Evolutionary conservation across 2,113 vertebrate species (phyloP).

Genomic region (Macquaria ambigua): DNA sequence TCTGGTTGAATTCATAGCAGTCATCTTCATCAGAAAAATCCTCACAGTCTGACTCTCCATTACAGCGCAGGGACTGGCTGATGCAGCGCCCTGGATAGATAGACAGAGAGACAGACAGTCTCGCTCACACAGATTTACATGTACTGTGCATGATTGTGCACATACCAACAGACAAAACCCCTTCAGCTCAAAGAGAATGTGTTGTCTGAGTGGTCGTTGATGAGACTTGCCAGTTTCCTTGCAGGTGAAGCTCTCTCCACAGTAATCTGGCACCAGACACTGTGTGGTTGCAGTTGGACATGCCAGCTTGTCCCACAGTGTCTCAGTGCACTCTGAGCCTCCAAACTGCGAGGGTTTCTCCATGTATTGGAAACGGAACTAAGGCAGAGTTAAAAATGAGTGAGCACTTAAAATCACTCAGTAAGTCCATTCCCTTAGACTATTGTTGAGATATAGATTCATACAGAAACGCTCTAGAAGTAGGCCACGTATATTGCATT

Average conservation of each 20-base stretch:
- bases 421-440: neutral
- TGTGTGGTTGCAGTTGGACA: slow-evolving; percentile 71
- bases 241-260: slow-evolving; percentile 90
- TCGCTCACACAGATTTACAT: neutral
- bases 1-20: slow-evolving; percentile 79
- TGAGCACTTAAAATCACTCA: neutral
- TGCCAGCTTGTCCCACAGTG: slow-evolving; percentile 84
- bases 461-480: neutral
- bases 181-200: neutral
- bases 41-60: slow-evolving; percentile 89
- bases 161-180: neutral
- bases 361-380: slow-evolving; percentile 88
- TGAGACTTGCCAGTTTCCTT: slow-evolving; percentile 84
- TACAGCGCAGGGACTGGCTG: slow-evolving; percentile 88
- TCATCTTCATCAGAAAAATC: slow-evolving; percentile 88
- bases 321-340: slow-evolving; percentile 82
- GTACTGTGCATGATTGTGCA: neutral
- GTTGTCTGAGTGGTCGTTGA: neutral
- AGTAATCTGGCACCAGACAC: slow-evolving; percentile 82
- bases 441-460: neutral
- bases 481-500: neutral
- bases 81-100: slow-evolving; percentile 89
- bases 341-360: slow-evolving; percentile 83
- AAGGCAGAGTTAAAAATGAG: neutral
- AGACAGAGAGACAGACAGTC: neutral